Percentiles rank a stretch among this genome's conserved stretches.
phyloP scores from a whole-genome alignment of 2,797 vertebrate species.

The Mallotus villosus region DNA sequence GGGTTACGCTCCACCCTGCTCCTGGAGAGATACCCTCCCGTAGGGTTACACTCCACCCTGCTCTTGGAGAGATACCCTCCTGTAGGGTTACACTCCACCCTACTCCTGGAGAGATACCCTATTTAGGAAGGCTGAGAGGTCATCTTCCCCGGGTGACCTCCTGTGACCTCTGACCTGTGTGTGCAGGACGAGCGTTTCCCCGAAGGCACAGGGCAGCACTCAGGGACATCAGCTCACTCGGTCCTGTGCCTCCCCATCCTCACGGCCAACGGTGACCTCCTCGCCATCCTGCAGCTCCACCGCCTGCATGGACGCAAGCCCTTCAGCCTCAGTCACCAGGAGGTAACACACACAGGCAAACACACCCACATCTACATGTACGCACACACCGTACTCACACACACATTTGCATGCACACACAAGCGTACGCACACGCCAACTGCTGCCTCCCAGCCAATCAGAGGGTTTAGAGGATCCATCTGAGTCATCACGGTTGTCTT shows the following conservation, averaged over 20 bases:
- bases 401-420: neutral
- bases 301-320: slow-evolving; percentile 91
- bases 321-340: slow-evolving; percentile 93
- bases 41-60: too few relatives aligned
- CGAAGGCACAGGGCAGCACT: slow-evolving; percentile 93
- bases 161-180: slow-evolving; percentile 16
- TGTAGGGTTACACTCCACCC: neutral
- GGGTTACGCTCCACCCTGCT: too few relatives aligned
- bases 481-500: slow-evolving; percentile 7
- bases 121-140: neutral
- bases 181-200: slow-evolving; percentile 94
- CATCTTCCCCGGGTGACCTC: too few relatives aligned
- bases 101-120: too few relatives aligned
- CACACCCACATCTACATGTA: neutral
- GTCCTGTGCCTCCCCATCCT: slow-evolving; percentile 97
- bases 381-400: neutral
- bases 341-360: slow-evolving; percentile 54
- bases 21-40: too few relatives aligned
- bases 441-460: neutral
- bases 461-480: neutral
- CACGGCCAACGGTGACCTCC: slow-evolving; percentile 94
- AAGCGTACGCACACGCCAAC: neutral
- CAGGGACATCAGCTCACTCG: slow-evolving; percentile 92
- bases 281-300: slow-evolving; percentile 95
- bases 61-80: neutral